phyloP scores from a whole-genome alignment of 37 sponge, comb jelly and placozoan genomes.

The Tethya wilhelma region DNA sequence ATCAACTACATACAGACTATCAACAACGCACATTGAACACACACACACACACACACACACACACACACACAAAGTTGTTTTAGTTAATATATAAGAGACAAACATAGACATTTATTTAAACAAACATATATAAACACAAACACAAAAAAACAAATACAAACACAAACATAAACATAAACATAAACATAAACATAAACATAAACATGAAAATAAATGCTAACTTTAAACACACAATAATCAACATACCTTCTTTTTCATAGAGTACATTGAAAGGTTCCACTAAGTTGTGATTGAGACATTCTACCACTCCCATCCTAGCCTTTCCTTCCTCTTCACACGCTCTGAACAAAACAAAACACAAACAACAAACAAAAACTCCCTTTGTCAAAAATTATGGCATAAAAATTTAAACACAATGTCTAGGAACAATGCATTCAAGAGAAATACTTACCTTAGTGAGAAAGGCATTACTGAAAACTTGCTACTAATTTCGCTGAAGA shows the following conservation, averaged over 20 bases:
- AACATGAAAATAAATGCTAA: no score
- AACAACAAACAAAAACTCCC: background rate
- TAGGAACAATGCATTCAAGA: background rate
- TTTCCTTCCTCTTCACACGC: conserved; percentile 97
- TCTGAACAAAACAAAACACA: conserved; percentile 9
- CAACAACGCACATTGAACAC: no score
- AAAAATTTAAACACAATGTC: background rate
- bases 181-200: no score
- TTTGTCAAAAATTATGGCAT: no score
- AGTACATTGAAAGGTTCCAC: conserved; percentile 94
- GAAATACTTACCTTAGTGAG: conserved; percentile 73
- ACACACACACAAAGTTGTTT: background rate
- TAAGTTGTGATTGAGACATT: conserved; percentile 95
- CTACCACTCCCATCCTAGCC: conserved; percentile 95
- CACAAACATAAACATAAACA: no score
- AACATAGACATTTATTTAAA: background rate
- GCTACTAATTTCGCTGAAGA: conserved; percentile 88
- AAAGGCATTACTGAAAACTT: conserved; percentile 90
- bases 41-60: background rate
- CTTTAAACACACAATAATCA: background rate
- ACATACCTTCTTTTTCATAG: conserved; percentile 90
- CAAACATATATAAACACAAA: no score
- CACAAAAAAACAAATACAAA: no score
- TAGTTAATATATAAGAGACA: background rate
- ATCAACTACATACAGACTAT: background rate